Percentiles rank a stretch among this genome's conserved stretches.
These are phyloP conservation scores for Taeniopygia guttata DNA, from an alignment of 2,797 vertebrate genomes.

Conservation along the genomic window DNA sequence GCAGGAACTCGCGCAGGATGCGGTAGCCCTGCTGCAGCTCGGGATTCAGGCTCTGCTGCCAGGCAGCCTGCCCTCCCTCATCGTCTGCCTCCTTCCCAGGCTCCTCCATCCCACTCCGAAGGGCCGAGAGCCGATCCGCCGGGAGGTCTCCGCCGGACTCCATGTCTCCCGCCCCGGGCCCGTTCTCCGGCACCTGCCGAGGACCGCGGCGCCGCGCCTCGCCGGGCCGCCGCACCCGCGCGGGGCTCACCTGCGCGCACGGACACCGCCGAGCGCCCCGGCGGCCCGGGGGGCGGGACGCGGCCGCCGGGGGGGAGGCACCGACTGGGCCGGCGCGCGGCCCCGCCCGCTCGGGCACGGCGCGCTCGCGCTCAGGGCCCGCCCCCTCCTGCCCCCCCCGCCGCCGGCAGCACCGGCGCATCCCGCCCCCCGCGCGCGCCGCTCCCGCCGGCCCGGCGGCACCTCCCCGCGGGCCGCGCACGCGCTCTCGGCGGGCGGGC, in stretches of 20 bases:
- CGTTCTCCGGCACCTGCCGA: neutral
- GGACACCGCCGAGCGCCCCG: neutral
- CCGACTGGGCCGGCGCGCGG: neutral
- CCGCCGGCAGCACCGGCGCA: no score
- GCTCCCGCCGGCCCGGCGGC: neutral
- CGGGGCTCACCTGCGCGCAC: neutral
- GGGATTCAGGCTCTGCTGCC: constrained; percentile 80
- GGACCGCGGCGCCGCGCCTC: neutral
- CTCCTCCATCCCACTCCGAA: neutral
- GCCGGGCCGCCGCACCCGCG: neutral
- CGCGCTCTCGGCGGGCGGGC: neutral
- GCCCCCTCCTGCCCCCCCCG: neutral
- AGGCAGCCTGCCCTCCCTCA: neutral
- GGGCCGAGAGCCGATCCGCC: neutral
- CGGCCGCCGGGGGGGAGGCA: neutral
- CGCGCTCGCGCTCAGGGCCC: neutral
- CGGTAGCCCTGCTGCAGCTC: constrained; percentile 90
- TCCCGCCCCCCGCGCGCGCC: no score
- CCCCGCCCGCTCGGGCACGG: neutral
- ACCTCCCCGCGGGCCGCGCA: neutral
- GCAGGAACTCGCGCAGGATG: constrained; percentile 89
- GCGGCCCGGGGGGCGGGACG: neutral
- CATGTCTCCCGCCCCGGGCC: constrained; percentile 9
- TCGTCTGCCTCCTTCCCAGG: neutral
- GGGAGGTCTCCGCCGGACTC: neutral